These are phyloP conservation scores for Sabatieria punctata DNA, from an alignment of 2,888 invertebrate genomes.

Conservation along the genomic window DNA sequence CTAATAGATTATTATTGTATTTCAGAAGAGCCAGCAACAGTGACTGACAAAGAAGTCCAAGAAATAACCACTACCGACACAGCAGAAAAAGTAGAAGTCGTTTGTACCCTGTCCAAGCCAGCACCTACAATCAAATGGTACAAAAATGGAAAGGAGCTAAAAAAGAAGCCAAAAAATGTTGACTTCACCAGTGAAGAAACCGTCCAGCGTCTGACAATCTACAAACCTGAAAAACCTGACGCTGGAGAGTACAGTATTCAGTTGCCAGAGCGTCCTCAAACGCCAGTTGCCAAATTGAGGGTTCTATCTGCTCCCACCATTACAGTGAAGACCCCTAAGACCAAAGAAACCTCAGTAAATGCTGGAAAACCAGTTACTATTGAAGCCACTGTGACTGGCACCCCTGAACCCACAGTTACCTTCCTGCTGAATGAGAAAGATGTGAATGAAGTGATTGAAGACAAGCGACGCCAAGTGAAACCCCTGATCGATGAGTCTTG, in stretches of 20 bases:
- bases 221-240: neutral
- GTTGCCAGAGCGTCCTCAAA: neutral
- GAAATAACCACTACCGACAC: no score
- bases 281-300: neutral
- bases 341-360: no score
- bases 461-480: neutral
- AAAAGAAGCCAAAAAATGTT: neutral
- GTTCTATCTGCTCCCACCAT: neutral
- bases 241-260: neutral
- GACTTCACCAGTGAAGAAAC: neutral
- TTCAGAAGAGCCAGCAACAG: no score
- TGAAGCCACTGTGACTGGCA: neutral
- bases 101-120: neutral
- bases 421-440: neutral
- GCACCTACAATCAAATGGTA: neutral
- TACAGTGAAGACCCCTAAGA: neutral
- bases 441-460: neutral
- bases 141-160: neutral
- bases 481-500: slow-evolving; percentile 16
- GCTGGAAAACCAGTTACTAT: neutral
- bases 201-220: neutral
- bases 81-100: neutral
- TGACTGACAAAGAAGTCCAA: no score
- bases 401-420: slow-evolving; percentile 1
- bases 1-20: no score